Conservation (phyloP, 1,140 invertebrate genomes). For the Cyclargus thomasi region DNA sequence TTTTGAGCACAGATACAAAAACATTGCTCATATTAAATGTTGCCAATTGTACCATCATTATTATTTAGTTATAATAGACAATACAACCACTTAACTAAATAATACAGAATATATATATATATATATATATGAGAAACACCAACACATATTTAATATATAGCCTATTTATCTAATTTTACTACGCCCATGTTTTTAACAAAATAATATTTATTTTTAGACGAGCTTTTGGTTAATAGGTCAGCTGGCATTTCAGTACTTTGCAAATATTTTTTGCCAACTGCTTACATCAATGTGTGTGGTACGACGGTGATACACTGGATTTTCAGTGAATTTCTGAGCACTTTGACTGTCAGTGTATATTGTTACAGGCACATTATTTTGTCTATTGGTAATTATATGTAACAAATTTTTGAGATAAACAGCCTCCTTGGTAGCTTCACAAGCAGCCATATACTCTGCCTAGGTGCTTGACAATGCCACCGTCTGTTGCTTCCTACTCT, state of each 20-base stretch:
- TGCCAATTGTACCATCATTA: too few relatives aligned
- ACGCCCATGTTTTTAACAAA: slow-evolving; percentile 22
- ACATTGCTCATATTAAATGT: too few relatives aligned
- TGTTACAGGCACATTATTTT: slow-evolving; percentile 13
- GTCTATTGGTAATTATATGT: slow-evolving; percentile 14
- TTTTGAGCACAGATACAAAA: too few relatives aligned
- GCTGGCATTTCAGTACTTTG: slow-evolving; percentile 21
- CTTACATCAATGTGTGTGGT: slow-evolving; percentile 24
- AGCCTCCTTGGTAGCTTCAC: slow-evolving; percentile 20
- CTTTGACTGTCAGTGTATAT: slow-evolving; percentile 24
- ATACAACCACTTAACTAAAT: too few relatives aligned
- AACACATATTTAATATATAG: too few relatives aligned
- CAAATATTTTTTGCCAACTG: slow-evolving; percentile 19
- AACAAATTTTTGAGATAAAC: slow-evolving; percentile 18
- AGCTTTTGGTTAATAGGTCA: slow-evolving; percentile 21
- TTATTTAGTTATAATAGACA: too few relatives aligned
- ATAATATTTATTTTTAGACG: slow-evolving; percentile 22
- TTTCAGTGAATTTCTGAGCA: slow-evolving; percentile 21
- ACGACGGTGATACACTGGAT: slow-evolving; percentile 18
- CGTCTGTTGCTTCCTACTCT: slow-evolving; percentile 22
- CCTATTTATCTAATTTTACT: slow-evolving; percentile 8
- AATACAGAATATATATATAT: too few relatives aligned
- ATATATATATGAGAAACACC: too few relatives aligned
- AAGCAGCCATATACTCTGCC: slow-evolving; percentile 21
- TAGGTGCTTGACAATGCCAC: slow-evolving; percentile 19